Conservation (phyloP, 2,113 vertebrate genomes). For the Bambusicola thoracicus region DNA sequence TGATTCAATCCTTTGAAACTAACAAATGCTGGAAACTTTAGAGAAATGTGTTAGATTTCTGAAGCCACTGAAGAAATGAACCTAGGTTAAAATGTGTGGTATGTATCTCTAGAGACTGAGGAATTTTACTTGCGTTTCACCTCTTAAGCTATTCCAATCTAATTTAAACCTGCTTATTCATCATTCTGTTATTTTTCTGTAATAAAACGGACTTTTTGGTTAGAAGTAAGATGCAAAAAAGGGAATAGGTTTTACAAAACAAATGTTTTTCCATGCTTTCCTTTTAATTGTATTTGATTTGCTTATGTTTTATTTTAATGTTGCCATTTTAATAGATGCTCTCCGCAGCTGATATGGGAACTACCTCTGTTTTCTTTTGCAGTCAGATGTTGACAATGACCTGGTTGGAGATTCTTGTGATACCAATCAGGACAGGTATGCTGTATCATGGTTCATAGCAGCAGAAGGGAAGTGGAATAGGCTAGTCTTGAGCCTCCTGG, state of each 20-base stretch:
- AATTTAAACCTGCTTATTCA: neutral
- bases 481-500: neutral
- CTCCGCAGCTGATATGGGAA: neutral
- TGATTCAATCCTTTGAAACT: neutral
- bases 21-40: neutral
- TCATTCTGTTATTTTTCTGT: neutral
- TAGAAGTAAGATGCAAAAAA: neutral
- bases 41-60: neutral
- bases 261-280: neutral
- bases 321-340: neutral
- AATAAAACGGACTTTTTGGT: neutral
- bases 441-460: neutral
- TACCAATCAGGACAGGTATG: slow-evolving; percentile 97
- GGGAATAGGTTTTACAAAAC: neutral
- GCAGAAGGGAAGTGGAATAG: neutral
- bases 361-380: slow-evolving; percentile 60
- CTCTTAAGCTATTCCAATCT: neutral
- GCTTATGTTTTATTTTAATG: neutral
- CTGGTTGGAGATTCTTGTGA: slow-evolving; percentile 97
- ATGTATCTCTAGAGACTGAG: neutral
- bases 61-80: neutral
- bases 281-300: neutral
- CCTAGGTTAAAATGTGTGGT: neutral
- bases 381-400: slow-evolving; percentile 95
- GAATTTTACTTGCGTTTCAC: neutral